Evolutionary conservation across 1,140 invertebrate genomes (phyloP).

Genomic region (Ceratoteleas bidentatus): DNA sequence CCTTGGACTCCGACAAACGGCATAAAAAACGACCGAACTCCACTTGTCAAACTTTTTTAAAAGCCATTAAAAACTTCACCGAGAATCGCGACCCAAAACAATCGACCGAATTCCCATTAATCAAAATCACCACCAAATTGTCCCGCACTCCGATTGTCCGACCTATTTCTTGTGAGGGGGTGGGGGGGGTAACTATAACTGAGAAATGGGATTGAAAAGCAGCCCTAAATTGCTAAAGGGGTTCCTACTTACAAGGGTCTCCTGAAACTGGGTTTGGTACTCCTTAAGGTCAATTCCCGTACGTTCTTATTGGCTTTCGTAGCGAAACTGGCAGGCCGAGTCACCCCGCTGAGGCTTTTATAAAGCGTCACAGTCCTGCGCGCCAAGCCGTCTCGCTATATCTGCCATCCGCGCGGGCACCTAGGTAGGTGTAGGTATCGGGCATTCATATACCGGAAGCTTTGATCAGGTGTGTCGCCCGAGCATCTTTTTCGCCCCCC

Average conservation of each 20-base stretch:
- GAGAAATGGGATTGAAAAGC: neutral
- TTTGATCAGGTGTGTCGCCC: conserved; percentile 47
- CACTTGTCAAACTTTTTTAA: too few relatives aligned
- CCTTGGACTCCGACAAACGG: too few relatives aligned
- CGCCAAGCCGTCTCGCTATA: conserved; percentile 57
- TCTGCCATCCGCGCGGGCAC: conserved; percentile 24
- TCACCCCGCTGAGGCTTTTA: conserved; percentile 63
- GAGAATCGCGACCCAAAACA: too few relatives aligned
- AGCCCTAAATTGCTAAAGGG: neutral
- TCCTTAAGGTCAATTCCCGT: conserved; percentile 37
- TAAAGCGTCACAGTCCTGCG: conserved; percentile 64
- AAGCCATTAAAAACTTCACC: too few relatives aligned
- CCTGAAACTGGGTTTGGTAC: conserved; percentile 13
- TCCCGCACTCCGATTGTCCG: too few relatives aligned
- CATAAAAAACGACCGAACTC: too few relatives aligned
- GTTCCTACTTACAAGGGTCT: conserved; percentile 34
- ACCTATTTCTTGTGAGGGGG: too few relatives aligned
- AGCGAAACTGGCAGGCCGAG: conserved; percentile 57
- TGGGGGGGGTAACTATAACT: too few relatives aligned
- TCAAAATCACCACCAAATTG: too few relatives aligned
- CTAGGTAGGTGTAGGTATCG: conserved; percentile 28
- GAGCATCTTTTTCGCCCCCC: conserved; percentile 20
- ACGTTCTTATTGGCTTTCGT: conserved; percentile 52
- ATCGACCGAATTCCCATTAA: too few relatives aligned
- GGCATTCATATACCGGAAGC: conserved; percentile 52